Evolutionary conservation across 2,888 invertebrate genomes (phyloP), one percentile per base, ranked within the genome.

Genomic region (Leucophenga montana): DNA sequence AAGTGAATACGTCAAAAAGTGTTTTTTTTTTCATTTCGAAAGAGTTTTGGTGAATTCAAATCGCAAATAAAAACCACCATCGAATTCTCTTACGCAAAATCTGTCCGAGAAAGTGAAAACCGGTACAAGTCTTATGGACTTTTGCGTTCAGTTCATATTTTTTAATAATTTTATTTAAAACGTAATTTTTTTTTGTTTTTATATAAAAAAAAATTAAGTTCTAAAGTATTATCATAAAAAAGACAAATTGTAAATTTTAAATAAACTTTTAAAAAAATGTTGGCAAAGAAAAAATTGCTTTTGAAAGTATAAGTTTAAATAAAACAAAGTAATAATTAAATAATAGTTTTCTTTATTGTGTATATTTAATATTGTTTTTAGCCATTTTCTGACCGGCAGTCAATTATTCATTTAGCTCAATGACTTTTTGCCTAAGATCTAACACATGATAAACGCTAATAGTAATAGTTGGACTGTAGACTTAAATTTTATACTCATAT

Each of bases 381-480:
- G 78, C 82, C 83, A 71, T 80, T 81, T 81, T 82, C 78, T 74
- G 83, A 81, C 81, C 74, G 82, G 78, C 78, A 82, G 83, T 81
- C 81, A 75, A 71, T 77, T 68, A 80, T 39, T 39, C 1, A 11
- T 39, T 39, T 39, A 11, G 39, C 11, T 39, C 11, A 39, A 39
- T 39, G 39, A 39, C 39, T 39, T 39, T 39, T 39, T 39, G 39
- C 39, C 39, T 39, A 39, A 39, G 11, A 5, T 39, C 39, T 39
- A 39, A 39, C 39, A 11, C 39, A 39, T 27, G 27, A 27, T 33
- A 31, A 62, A 62, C 39, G 44, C 20, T 16, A 27, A 27, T 27
- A 39, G 11, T 39, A 39, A 8, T 39, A 39, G 11, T 39, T 39
- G 39, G 11, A 39, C 27, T 27, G 27, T 39, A 8, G 8, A 39